Evolutionary conservation across 2,888 invertebrate genomes (phyloP).

Genomic region (Hecatera dysodea): DNA sequence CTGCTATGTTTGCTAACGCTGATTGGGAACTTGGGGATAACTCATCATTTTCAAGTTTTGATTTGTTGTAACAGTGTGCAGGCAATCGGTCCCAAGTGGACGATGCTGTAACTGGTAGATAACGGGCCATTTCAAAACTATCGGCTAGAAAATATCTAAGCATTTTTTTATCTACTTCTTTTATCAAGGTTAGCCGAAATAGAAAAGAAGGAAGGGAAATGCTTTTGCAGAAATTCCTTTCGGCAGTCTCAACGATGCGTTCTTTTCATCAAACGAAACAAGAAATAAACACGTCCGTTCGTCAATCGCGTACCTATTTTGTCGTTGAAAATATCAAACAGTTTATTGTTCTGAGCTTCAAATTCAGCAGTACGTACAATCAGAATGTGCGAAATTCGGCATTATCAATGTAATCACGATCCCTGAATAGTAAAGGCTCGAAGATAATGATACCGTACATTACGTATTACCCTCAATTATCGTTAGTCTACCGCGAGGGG

Average conservation of each 20-base stretch:
- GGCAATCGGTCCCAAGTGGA: background rate
- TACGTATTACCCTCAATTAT: conserved; percentile 52
- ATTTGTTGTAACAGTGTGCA: conserved; percentile 18
- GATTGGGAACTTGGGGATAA: conserved; percentile 7
- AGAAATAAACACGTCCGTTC: conserved; percentile 19
- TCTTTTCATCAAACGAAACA: conserved; percentile 23
- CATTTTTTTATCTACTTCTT: background rate
- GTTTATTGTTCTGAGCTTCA: background rate
- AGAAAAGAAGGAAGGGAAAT: conserved; percentile 24
- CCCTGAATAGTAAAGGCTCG: conserved; percentile 22
- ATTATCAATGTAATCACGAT: conserved; percentile 11
- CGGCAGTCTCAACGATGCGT: conserved; percentile 16
- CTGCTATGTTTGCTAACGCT: no score
- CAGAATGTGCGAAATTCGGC: background rate
- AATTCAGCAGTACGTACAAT: background rate
- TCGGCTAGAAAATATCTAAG: background rate
- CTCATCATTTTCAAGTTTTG: conserved; percentile 30
- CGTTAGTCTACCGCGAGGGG: conserved; percentile 48
- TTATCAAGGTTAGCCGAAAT: background rate
- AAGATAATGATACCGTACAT: conserved; percentile 47
- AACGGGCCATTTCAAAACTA: background rate
- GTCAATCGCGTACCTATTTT: conserved; percentile 9
- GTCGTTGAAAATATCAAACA: conserved; percentile 6
- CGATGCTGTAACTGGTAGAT: background rate
- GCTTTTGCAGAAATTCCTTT: conserved; percentile 10